Conservation (phyloP, 1,140 invertebrate species). For the Nixonia krombeini region DNA sequence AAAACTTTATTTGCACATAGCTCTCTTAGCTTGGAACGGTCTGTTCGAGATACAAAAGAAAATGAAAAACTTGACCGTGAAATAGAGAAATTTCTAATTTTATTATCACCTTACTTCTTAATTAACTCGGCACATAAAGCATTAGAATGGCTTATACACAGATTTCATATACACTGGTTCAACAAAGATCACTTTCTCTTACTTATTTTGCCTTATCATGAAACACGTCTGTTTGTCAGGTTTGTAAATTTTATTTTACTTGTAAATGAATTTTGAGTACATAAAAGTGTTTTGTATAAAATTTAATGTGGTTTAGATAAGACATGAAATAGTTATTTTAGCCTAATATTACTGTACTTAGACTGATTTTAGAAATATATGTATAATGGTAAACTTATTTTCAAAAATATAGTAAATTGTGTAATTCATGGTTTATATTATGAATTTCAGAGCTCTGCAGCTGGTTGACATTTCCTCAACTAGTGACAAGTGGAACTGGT, state of each 20-base stretch:
- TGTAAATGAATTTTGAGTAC: no score
- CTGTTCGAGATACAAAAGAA: slow-evolving; percentile 80
- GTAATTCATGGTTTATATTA: no score
- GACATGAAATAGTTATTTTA: no score
- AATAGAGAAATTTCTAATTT: slow-evolving; percentile 85
- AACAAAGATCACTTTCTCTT: slow-evolving; percentile 86
- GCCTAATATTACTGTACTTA: no score
- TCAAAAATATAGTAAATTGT: no score
- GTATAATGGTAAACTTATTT: no score
- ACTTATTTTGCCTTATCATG: slow-evolving; percentile 91
- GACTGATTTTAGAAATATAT: no score
- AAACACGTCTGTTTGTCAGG: slow-evolving; percentile 89
- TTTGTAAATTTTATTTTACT: slow-evolving; percentile 49
- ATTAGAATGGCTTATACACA: slow-evolving; percentile 92
- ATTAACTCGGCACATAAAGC: slow-evolving; percentile 88
- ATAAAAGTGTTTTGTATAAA: no score
- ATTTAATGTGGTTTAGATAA: no score
- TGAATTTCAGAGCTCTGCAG: slow-evolving; percentile 76
- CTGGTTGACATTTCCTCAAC: slow-evolving; percentile 77
- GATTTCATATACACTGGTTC: slow-evolving; percentile 90
- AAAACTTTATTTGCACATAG: slow-evolving; percentile 82
- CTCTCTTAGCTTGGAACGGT: slow-evolving; percentile 83
- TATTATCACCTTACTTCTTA: slow-evolving; percentile 90
- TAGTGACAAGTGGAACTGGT: slow-evolving; percentile 83
- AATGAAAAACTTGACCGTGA: slow-evolving; percentile 83